These are phyloP conservation scores for Chromoteleia sp. DNA, from an alignment of 2,888 invertebrate species.

Conservation along the genomic window DNA sequence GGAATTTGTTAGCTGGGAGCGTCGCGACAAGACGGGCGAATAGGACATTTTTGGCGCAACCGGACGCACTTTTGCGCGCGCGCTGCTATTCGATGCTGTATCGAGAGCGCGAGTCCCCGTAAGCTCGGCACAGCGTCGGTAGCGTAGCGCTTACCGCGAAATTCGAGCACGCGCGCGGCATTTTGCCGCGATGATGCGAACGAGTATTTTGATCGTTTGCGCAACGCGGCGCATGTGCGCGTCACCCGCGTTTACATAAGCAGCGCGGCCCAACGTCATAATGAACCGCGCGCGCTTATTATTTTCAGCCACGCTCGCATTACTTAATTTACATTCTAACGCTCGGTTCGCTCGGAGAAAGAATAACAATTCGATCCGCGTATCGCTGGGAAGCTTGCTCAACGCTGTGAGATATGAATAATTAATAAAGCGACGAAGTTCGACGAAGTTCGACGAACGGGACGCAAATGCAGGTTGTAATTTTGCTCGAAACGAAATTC, in stretches of 20 bases:
- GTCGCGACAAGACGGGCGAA: slow-evolving; percentile 46
- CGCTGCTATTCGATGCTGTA: slow-evolving; percentile 11
- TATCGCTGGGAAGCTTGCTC: slow-evolving; percentile 23
- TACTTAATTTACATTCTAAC: slow-evolving; percentile 39
- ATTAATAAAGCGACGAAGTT: slow-evolving; percentile 10
- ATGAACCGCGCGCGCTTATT: slow-evolving; percentile 28
- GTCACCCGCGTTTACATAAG: slow-evolving; percentile 53
- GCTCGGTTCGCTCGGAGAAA: slow-evolving; percentile 5
- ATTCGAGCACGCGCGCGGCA: slow-evolving; percentile 16
- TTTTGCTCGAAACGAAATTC: slow-evolving; percentile 1
- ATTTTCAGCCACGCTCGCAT: slow-evolving; percentile 26
- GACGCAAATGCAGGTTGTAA: too few relatives aligned
- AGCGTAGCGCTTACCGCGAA: slow-evolving; percentile 23
- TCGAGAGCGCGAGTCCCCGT: too few relatives aligned
- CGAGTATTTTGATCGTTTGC: slow-evolving; percentile 47
- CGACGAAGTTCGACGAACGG: too few relatives aligned
- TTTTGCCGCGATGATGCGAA: slow-evolving; percentile 17
- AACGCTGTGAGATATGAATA: slow-evolving; percentile 6
- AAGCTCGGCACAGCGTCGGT: too few relatives aligned
- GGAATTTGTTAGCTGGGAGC: slow-evolving; percentile 47
- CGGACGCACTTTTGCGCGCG: slow-evolving; percentile 39
- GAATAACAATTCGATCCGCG: slow-evolving; percentile 37
- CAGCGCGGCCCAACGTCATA: slow-evolving; percentile 49
- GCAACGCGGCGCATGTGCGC: slow-evolving; percentile 26
- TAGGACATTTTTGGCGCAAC: slow-evolving; percentile 56